Conservation (phyloP, 1,140 invertebrate genomes). For the Calliphora vicina region DNA sequence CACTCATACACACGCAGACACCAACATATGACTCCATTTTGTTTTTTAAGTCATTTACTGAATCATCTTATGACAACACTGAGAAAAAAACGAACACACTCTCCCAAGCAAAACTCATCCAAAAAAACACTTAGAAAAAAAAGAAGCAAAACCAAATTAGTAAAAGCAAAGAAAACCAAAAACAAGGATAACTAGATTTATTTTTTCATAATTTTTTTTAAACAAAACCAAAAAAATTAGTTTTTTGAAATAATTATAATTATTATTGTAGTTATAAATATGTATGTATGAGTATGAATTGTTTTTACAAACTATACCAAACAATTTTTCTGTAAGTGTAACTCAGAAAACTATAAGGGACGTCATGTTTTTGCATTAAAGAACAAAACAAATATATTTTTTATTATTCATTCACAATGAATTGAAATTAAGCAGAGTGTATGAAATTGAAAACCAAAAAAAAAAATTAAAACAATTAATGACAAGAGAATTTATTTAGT, state of each 20-base stretch:
- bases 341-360: neutral
- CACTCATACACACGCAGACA: neutral
- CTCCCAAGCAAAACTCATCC: too few species aligned
- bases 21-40: neutral
- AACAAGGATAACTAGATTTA: neutral
- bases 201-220: neutral
- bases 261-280: slow-evolving; percentile 4
- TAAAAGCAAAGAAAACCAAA: too few species aligned
- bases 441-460: neutral
- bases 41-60: slow-evolving; percentile 16
- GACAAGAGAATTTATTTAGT: slow-evolving; percentile 14
- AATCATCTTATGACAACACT: neutral
- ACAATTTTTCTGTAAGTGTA: neutral
- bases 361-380: neutral
- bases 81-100: neutral
- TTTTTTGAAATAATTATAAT: neutral
- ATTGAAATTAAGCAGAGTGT: slow-evolving; percentile 1
- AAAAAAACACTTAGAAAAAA: neutral
- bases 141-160: too few species aligned
- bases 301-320: neutral
- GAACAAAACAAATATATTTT: neutral
- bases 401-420: slow-evolving; percentile 4
- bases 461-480: neutral
- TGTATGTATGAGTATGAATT: neutral
- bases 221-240: neutral